Conservation (phyloP, 2,797 vertebrate species). For the Cheirogaleus major region DNA sequence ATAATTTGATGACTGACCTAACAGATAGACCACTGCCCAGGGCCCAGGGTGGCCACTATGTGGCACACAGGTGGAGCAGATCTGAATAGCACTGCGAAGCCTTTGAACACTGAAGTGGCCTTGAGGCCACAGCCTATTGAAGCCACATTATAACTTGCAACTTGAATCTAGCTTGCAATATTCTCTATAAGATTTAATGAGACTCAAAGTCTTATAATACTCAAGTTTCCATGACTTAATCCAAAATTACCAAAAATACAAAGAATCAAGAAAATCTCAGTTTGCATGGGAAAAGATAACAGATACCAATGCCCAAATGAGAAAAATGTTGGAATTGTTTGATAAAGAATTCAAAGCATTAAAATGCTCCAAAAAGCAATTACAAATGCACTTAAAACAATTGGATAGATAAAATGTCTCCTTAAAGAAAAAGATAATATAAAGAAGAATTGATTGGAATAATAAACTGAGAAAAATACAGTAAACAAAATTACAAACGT, state of each 20-base stretch:
- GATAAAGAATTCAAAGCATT: background rate
- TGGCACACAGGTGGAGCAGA: background rate
- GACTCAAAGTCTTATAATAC: background rate
- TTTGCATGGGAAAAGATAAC: background rate
- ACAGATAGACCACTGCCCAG: rapidly evolving
- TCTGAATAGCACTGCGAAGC: background rate
- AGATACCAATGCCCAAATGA: background rate
- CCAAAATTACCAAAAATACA: background rate
- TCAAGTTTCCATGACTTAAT: background rate
- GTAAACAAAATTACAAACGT: background rate
- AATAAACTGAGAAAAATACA: background rate
- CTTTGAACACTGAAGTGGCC: background rate
- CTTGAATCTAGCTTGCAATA: background rate
- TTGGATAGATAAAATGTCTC: background rate
- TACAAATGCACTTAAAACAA: background rate
- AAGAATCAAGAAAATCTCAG: background rate
- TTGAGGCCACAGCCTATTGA: background rate
- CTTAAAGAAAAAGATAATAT: background rate
- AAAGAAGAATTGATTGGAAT: background rate
- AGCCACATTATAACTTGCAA: background rate
- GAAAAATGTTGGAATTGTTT: background rate
- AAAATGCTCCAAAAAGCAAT: background rate
- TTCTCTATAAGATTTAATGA: background rate
- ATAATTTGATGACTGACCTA: background rate
- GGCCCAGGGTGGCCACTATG: background rate